Conservation (phyloP, 53 echinoderm and acorn worm species). For the Henricia sp. region DNA sequence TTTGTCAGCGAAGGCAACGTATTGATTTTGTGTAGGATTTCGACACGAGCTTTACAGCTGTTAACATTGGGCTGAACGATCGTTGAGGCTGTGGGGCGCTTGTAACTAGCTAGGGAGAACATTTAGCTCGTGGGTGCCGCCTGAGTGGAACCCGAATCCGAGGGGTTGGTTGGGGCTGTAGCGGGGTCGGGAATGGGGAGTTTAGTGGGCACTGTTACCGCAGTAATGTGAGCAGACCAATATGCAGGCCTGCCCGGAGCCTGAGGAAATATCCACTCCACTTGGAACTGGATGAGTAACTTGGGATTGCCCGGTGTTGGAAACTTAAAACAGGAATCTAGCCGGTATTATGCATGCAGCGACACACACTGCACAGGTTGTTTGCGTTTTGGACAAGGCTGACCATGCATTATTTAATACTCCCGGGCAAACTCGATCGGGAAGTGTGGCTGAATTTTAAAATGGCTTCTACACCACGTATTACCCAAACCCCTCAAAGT, state of each 20-base stretch:
- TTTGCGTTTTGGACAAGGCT: conserved; percentile 2
- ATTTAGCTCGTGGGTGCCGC: conserved; percentile 52
- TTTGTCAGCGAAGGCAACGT: conserved; percentile 65
- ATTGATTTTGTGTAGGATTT: conserved; percentile 67
- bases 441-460: too few species aligned
- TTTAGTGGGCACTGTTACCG: conserved; percentile 29
- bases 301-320: conserved; percentile 45
- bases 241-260: not conserved
- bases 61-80: conserved; percentile 68
- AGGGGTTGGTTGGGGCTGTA: not conserved
- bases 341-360: conserved; percentile 13
- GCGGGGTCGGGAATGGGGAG: not conserved
- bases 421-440: too few species aligned
- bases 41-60: conserved; percentile 70
- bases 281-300: conserved; percentile 55
- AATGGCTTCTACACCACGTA: too few species aligned
- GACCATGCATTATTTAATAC: conserved; percentile 20
- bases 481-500: too few species aligned
- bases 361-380: conserved; percentile 38
- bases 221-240: conserved; percentile 18
- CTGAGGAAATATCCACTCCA: conserved; percentile 44
- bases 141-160: conserved; percentile 20
- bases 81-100: conserved; percentile 50
- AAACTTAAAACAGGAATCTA: conserved; percentile 1
- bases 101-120: conserved; percentile 44